phyloP scores from a whole-genome alignment of 2,797 vertebrate genomes.

The Amblyopsis hoosieri region DNA sequence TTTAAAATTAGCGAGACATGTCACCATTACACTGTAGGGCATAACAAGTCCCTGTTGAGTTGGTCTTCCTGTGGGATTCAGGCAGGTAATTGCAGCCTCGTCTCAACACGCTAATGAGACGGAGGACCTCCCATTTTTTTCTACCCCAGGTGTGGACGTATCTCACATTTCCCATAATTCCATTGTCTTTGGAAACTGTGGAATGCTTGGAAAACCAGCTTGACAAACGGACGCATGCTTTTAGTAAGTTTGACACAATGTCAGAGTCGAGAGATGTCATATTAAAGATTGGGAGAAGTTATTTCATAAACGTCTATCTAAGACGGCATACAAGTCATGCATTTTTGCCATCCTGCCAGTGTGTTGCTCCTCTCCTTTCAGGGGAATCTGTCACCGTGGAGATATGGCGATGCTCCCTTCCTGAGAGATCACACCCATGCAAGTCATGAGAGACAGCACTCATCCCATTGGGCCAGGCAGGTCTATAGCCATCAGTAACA shows the following conservation, averaged over 20 bases:
- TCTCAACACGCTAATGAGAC: slow-evolving; percentile 67
- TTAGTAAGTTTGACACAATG: no score
- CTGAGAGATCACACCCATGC: slow-evolving; percentile 1
- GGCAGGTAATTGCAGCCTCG: slow-evolving; percentile 58
- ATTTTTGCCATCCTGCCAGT: neutral
- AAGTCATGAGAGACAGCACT: slow-evolving; percentile 35
- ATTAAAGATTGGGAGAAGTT: no score
- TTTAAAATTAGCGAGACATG: slow-evolving; percentile 20
- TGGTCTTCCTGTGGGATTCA: slow-evolving; percentile 49
- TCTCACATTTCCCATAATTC: slow-evolving; percentile 51
- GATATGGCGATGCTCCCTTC: slow-evolving; percentile 53
- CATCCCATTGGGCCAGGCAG: slow-evolving; percentile 56
- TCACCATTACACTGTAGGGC: slow-evolving; percentile 39
- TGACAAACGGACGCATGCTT: neutral
- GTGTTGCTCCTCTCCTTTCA: slow-evolving; percentile 51
- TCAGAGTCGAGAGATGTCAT: no score
- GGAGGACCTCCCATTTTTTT: slow-evolving; percentile 46
- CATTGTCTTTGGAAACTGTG: slow-evolving; percentile 58
- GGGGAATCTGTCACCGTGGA: slow-evolving; percentile 73
- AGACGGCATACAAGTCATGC: no score
- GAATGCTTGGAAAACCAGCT: slow-evolving; percentile 38
- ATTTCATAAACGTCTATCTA: no score
- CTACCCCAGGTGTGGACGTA: slow-evolving; percentile 34
- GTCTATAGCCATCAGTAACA: slow-evolving; percentile 45
- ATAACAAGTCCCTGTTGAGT: slow-evolving; percentile 64